Conservation (phyloP, 2,797 vertebrate genomes). For the Sebastes jordani region DNA sequence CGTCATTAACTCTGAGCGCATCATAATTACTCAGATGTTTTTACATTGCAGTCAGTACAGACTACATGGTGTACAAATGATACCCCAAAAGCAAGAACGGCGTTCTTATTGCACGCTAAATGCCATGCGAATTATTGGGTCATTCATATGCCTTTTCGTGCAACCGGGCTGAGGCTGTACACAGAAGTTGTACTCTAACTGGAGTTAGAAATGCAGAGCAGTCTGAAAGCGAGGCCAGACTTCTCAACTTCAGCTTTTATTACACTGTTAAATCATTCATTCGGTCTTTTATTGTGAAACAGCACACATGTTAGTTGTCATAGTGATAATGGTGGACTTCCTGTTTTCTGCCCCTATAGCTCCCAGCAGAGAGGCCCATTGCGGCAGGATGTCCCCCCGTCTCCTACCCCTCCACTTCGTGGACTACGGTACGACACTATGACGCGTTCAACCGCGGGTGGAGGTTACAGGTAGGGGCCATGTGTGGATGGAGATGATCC, state of each 20-base stretch:
- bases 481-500: constrained; percentile 10
- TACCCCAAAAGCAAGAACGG: fast-evolving
- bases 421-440: constrained; percentile 86
- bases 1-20: too few species aligned
- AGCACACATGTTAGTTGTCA: not conserved
- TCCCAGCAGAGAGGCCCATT: constrained; percentile 89
- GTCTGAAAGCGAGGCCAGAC: not conserved
- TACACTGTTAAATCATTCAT: not conserved
- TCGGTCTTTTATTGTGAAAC: not conserved
- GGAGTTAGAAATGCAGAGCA: not conserved
- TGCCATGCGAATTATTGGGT: too few species aligned
- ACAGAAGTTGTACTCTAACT: not conserved
- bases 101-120: too few species aligned
- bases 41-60: too few species aligned
- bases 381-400: constrained; percentile 95
- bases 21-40: fast-evolving
- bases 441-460: constrained; percentile 74
- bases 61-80: too few species aligned
- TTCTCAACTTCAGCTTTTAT: not conserved
- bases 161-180: too few species aligned
- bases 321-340: not conserved
- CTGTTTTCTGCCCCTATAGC: constrained; percentile 48
- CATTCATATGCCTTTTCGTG: too few species aligned
- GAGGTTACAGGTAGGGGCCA: constrained; percentile 74
- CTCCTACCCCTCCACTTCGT: constrained; percentile 88